Conservation (phyloP, 2,888 invertebrate genomes). For the Patella pellucida region DNA sequence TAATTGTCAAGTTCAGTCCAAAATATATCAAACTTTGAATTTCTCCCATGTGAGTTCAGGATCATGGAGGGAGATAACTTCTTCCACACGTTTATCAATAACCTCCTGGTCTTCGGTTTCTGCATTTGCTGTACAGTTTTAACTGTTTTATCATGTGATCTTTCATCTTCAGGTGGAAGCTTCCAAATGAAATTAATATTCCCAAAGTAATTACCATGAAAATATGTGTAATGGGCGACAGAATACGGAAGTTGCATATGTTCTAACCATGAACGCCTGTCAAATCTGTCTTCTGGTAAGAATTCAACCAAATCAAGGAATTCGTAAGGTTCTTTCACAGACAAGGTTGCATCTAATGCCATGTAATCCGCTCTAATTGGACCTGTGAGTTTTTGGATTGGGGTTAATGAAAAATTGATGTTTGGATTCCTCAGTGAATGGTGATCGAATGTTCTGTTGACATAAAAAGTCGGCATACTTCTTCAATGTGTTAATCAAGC, state of each 20-base stretch:
- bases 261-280: slow-evolving; percentile 10
- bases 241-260: neutral
- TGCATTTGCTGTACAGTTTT: slow-evolving; percentile 12
- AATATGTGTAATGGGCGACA: slow-evolving; percentile 15
- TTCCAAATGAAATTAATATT: slow-evolving; percentile 16
- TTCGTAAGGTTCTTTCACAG: slow-evolving; percentile 2
- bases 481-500: neutral
- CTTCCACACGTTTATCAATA: no score
- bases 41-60: no score
- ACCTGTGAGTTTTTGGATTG: slow-evolving; percentile 2
- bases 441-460: neutral
- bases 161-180: slow-evolving; percentile 7
- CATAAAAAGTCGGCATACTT: slow-evolving; percentile 14
- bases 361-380: neutral
- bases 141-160: slow-evolving; percentile 14
- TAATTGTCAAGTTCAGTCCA: no score
- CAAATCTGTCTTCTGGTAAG: slow-evolving; percentile 6
- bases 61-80: no score
- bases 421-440: slow-evolving; percentile 11
- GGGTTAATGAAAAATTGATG: slow-evolving; percentile 17
- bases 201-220: slow-evolving; percentile 19
- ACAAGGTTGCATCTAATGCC: slow-evolving; percentile 9
- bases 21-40: no score
- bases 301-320: neutral
- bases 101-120: slow-evolving; percentile 4